Percentiles rank a stretch among this genome's conserved stretches.
Conservation (phyloP, 2,113 vertebrate genomes). For the Amblyornis subalaris region DNA sequence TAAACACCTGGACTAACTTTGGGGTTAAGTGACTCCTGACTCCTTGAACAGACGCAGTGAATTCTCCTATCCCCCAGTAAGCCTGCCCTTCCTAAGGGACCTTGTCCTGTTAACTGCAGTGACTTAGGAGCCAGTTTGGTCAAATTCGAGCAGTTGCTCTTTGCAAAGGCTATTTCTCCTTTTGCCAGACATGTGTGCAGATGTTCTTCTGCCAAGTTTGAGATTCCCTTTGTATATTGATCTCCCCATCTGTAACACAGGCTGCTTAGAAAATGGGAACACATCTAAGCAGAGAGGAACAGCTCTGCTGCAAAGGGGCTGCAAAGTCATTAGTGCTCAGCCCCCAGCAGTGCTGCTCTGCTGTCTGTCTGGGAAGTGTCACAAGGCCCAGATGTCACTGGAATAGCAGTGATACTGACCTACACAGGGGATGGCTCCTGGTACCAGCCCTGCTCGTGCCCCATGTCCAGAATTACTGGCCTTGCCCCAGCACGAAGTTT, state of each 20-base stretch:
- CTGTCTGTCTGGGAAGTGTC: not conserved
- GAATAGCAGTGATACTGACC: not conserved
- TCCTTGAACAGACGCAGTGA: not conserved
- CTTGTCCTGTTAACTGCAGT: not conserved
- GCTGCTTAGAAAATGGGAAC: not conserved
- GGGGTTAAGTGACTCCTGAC: accelerated
- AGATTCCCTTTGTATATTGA: not conserved
- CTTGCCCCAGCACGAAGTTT: not conserved
- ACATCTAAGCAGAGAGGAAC: not conserved
- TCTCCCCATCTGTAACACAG: not conserved
- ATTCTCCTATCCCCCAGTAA: not conserved
- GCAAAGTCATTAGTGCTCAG: not conserved
- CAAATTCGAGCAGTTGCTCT: not conserved
- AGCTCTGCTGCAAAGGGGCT: not conserved
- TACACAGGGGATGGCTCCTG: accelerated
- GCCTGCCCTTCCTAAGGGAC: not conserved
- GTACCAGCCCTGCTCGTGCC: not conserved
- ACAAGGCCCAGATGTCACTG: not conserved
- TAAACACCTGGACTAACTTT: not conserved
- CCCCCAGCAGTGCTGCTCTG: not conserved
- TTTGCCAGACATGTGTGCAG: not conserved
- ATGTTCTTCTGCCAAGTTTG: not conserved
- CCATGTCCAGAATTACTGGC: accelerated
- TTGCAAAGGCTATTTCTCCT: not conserved
- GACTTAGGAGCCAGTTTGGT: not conserved